Base-by-base conservation (phyloP, 1,140 invertebrate genomes). In the Spodoptera frugiperda region DNA sequence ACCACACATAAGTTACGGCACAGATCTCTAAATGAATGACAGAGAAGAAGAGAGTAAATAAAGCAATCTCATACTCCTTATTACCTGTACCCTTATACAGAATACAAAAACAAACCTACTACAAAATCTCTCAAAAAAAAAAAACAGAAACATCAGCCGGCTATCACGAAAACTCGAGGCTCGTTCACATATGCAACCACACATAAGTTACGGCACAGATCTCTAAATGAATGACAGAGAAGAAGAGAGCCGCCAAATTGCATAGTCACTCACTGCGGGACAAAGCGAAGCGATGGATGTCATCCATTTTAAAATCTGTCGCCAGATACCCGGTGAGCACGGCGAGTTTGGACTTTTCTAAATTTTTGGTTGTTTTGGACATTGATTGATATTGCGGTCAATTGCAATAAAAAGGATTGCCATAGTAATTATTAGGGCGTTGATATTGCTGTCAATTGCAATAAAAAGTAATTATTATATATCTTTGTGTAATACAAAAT, bases 251-350 rank as follows among this genome's bases (percentile, higher is more conserved):
- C 77, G 79, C 83, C 83, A 88, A 88, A 89, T 89, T 88, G 86
- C 88, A 81, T 80, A 80, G 82, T 88, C 87, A 89, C 83, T 87
- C 85, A 84, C 76, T 75, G 71, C 78, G 78, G 68, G 75, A 87
- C 88, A 90, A 90, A 90, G 88, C 89, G 85, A 86, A 80, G 49
- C 78, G 81, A 82, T 76, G 86, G 78, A 84, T 89, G 88, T 89
- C 87, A 88, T 91, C 85, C 89, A 87, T 91, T 91, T 91, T 89
- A 89, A 91, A 91, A 89, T 87, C 83, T 83, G 79, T 83, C 76
- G 57, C 10, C 57, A 44, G 53, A 25, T 72, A 4, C 3, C 12
- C 12, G 0, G 39, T 4, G 54, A 11, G 1, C 19, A 33, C 71
- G 17, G 49, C 30, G 44, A 61, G 19, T 73, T 48, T 17, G 71